phyloP scores from a whole-genome alignment of 2,113 vertebrate genomes.

The Acinonyx jubatus region DNA sequence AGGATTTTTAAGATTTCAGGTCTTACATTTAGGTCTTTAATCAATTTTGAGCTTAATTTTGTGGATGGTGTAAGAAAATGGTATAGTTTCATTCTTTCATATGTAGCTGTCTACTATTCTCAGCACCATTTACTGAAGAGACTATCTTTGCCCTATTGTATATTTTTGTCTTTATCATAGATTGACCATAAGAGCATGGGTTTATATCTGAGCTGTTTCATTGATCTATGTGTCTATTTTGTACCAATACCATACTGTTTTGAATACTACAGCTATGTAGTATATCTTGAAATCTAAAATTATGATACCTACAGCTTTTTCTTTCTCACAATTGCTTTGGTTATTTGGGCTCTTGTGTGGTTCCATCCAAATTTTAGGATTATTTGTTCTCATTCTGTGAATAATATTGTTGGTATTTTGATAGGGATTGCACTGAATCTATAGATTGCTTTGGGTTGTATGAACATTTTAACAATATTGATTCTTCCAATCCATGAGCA shows the following conservation, averaged over 20 bases:
- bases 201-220: background rate
- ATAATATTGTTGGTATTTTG: background rate
- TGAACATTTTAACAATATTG: background rate
- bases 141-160: background rate
- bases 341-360: background rate
- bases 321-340: background rate
- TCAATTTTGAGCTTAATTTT: background rate
- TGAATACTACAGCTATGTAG: background rate
- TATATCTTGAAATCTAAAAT: background rate
- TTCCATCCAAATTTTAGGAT: background rate
- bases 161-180: background rate
- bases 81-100: background rate
- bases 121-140: background rate
- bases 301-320: background rate
- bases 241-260: background rate
- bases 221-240: background rate
- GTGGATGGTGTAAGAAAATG: background rate
- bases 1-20: background rate
- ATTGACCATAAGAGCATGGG: background rate
- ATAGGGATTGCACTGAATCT: background rate
- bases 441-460: background rate
- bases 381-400: background rate
- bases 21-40: background rate
- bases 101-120: background rate
- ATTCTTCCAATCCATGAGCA: background rate